Evolutionary conservation across 2,113 vertebrate species (phyloP).

Genomic region (Shinisaurus crocodilurus): DNA sequence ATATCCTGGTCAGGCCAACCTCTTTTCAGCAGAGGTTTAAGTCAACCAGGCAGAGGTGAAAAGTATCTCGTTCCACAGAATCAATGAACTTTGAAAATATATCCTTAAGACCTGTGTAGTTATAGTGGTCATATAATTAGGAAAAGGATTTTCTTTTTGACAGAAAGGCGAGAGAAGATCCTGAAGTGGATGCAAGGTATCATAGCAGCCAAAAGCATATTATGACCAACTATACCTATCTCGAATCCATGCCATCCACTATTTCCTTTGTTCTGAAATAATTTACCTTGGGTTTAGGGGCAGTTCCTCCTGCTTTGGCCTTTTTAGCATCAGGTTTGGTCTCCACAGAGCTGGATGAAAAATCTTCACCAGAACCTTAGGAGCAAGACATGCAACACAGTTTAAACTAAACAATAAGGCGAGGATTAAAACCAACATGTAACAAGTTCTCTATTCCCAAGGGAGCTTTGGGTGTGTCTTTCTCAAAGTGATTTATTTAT

Average conservation of each 20-base stretch:
- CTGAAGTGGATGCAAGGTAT: no score
- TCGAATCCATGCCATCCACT: neutral
- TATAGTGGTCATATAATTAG: no score
- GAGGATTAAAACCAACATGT: neutral
- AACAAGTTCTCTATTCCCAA: neutral
- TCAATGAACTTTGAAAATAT: no score
- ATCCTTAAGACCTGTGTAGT: no score
- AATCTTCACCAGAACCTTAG: constrained; percentile 83
- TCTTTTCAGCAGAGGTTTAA: no score
- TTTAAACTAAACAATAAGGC: neutral
- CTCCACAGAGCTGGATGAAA: constrained; percentile 72
- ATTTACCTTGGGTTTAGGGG: constrained; percentile 89
- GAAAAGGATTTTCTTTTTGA: no score
- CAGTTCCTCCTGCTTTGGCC: constrained; percentile 77
- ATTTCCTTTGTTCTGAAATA: neutral
- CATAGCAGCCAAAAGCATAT: neutral
- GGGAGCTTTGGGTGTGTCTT: neutral
- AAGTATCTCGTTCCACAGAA: no score
- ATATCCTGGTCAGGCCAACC: no score
- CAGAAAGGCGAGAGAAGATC: no score
- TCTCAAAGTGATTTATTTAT: neutral
- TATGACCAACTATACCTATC: neutral
- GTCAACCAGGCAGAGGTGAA: no score
- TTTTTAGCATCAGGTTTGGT: constrained; percentile 90
- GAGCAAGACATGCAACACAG: constrained; percentile 26